Evolutionary conservation across 2,113 vertebrate species (phyloP).

Genomic region (Notothenia coriiceps): DNA sequence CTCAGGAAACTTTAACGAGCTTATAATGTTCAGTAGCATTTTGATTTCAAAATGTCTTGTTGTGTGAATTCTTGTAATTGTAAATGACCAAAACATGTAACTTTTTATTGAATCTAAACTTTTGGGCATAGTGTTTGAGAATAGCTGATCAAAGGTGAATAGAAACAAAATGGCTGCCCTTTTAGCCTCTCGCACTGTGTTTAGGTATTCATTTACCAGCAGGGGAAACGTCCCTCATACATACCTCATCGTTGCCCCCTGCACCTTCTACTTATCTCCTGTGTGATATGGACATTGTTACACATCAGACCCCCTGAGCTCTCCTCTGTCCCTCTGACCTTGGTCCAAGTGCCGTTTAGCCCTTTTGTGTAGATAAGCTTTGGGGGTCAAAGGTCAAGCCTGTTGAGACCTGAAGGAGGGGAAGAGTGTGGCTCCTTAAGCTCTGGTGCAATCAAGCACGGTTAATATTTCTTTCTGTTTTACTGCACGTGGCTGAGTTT

Average conservation of each 20-base stretch:
- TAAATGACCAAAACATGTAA: too few relatives aligned
- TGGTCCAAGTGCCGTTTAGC: slow-evolving; percentile 52
- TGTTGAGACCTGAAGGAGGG: slow-evolving; percentile 38
- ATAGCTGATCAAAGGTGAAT: slow-evolving; percentile 64
- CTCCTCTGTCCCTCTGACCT: slow-evolving; percentile 40
- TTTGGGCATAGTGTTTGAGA: too few relatives aligned
- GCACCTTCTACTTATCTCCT: slow-evolving; percentile 8
- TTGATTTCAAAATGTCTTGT: too few relatives aligned
- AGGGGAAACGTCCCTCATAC: slow-evolving; percentile 46
- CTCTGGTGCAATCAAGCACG: slow-evolving; percentile 59
- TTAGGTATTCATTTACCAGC: slow-evolving; percentile 67
- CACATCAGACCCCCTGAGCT: slow-evolving; percentile 30
- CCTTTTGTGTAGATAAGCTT: slow-evolving; percentile 63
- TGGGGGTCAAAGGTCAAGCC: slow-evolving; percentile 54
- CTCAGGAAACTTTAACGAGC: too few relatives aligned
- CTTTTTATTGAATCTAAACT: too few relatives aligned
- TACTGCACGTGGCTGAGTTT: slow-evolving; percentile 58
- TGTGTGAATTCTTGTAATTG: too few relatives aligned
- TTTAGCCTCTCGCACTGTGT: slow-evolving; percentile 42
- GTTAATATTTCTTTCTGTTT: slow-evolving; percentile 78
- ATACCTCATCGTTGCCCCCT: slow-evolving; percentile 34
- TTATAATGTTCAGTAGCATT: too few relatives aligned
- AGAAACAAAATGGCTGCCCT: slow-evolving; percentile 74
- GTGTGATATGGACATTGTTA: slow-evolving; percentile 29
- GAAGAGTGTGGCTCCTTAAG: slow-evolving; percentile 35